phyloP scores from a whole-genome alignment of 2,113 vertebrate species.

The Dromaius novaehollandiae region DNA sequence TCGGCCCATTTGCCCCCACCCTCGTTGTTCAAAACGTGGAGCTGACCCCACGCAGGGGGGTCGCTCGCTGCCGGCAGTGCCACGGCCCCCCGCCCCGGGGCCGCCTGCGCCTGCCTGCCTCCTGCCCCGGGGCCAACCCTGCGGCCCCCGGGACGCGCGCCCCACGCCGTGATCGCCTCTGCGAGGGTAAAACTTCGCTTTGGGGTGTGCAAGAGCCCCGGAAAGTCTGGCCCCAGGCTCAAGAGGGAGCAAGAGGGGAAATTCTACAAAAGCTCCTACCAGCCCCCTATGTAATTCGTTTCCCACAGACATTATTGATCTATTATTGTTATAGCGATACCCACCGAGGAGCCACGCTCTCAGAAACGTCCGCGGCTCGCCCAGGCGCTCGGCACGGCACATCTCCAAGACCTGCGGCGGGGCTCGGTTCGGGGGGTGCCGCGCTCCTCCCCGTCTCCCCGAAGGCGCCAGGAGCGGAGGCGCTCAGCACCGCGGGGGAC shows the following conservation, averaged over 20 bases:
- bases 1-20: not conserved
- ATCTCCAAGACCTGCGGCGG: not conserved
- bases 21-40: not conserved
- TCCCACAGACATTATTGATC: not conserved
- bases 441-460: accelerated
- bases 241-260: not conserved
- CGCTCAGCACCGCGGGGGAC: not conserved
- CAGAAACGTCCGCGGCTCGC: not conserved
- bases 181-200: not conserved
- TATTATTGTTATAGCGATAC: not conserved
- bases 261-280: not conserved
- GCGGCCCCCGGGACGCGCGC: not conserved
- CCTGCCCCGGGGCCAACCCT: not conserved
- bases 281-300: not conserved
- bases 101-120: not conserved
- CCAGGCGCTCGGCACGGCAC: not conserved
- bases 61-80: not conserved
- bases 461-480: not conserved
- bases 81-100: not conserved
- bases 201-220: not conserved
- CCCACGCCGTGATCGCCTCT: not conserved
- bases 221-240: not conserved
- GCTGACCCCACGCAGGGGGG: not conserved
- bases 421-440: not conserved
- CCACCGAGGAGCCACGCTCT: not conserved